Evolutionary conservation across 2,888 invertebrate species (phyloP).

Genomic region (Acronicta aceris): DNA sequence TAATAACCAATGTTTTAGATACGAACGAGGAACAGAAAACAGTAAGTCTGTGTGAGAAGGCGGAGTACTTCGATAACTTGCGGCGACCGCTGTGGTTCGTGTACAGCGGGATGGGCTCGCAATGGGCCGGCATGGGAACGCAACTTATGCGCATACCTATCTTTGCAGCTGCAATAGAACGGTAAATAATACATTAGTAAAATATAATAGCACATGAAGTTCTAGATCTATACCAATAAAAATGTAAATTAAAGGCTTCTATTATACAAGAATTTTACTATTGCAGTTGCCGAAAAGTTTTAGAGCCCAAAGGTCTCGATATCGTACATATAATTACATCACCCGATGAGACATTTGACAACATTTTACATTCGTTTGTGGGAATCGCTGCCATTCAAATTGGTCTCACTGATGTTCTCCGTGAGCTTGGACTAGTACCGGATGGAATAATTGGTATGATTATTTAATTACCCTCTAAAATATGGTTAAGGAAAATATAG

Average conservation of each 20-base stretch:
- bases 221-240: too few relatives aligned
- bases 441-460: constrained; percentile 93
- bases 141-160: constrained; percentile 90
- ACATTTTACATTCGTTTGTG: constrained; percentile 86
- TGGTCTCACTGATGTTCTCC: constrained; percentile 82
- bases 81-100: constrained; percentile 91
- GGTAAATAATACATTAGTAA: constrained; percentile 53
- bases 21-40: constrained; percentile 44
- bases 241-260: not conserved
- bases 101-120: constrained; percentile 93
- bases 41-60: constrained; percentile 79
- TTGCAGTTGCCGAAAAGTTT: constrained; percentile 84
- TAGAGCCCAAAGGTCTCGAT: constrained; percentile 90
- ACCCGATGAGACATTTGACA: constrained; percentile 86
- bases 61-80: constrained; percentile 83
- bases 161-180: constrained; percentile 88
- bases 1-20: constrained; percentile 43
- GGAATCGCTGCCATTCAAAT: constrained; percentile 90
- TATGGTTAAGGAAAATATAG: too few relatives aligned
- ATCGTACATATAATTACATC: constrained; percentile 91
- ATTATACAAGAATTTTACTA: not conserved
- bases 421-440: constrained; percentile 90
- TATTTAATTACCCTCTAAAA: not conserved
- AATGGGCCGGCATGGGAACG: constrained; percentile 92
- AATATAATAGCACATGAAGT: too few relatives aligned